phyloP scores from a whole-genome alignment of 2,888 invertebrate genomes.

The Neoscelio sp. region DNA sequence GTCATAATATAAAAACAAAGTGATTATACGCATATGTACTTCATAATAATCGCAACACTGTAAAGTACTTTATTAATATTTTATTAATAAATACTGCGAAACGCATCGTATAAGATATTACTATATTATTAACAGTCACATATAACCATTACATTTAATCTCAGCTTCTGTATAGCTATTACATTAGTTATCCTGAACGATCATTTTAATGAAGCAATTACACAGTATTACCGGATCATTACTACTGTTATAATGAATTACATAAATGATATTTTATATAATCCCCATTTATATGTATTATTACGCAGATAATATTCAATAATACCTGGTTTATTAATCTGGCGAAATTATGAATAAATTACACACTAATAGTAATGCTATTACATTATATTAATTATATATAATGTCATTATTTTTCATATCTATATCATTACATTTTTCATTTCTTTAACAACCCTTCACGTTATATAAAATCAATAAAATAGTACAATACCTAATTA shows the following conservation, averaged over 20 bases:
- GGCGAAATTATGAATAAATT: slow-evolving; percentile 32
- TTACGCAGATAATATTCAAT: slow-evolving; percentile 35
- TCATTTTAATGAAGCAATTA: slow-evolving; percentile 54
- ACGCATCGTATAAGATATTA: neutral
- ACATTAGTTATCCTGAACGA: slow-evolving; percentile 38
- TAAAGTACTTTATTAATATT: too few species aligned
- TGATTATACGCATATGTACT: too few species aligned
- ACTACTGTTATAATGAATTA: slow-evolving; percentile 47
- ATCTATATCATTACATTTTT: too few species aligned
- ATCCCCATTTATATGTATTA: slow-evolving; percentile 38
- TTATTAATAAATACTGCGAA: neutral
- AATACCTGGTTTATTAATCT: slow-evolving; percentile 36
- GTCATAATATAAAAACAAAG: too few species aligned
- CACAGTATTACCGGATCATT: slow-evolving; percentile 38
- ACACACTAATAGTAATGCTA: slow-evolving; percentile 29
- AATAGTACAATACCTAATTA: too few species aligned
- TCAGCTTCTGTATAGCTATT: slow-evolving; percentile 3
- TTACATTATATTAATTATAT: slow-evolving; percentile 16
- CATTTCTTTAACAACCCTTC: too few species aligned
- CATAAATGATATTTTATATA: slow-evolving; percentile 46
- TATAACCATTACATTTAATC: slow-evolving; percentile 40
- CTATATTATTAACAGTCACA: slow-evolving; percentile 29
- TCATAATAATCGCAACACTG: too few species aligned
- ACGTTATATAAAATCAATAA: too few species aligned
- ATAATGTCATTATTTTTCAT: slow-evolving; percentile 34